Evolutionary conservation across 2,113 vertebrate genomes (phyloP), one percentile per base, ranked within the genome.

Genomic region (Cyphomyrus discorhynchus): DNA sequence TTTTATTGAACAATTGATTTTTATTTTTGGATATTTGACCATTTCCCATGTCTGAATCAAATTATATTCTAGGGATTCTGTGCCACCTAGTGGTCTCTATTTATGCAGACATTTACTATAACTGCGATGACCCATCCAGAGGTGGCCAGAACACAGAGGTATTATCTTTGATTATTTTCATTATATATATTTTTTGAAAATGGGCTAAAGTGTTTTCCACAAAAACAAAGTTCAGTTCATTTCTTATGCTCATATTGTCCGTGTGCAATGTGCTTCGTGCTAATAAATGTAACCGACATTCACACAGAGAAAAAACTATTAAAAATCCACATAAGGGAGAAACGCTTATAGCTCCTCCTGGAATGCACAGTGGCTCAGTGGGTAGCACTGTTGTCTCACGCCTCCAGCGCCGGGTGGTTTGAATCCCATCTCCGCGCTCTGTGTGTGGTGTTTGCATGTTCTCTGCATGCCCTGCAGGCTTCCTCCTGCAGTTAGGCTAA

Each of bases 81-180:
- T 88, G 90, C 90, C 90, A 80, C 77, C 90, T 90, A 88, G 90
- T 90, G 90, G 90, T 66, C 49, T 24, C 70, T 27, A 10, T 82
- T 39, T 31, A 27, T 13, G 85, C 21, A 31, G 35, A 8, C 47
- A 86, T 53, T 80, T 77, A 24, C 49, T 13, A 31, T 49, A 35
- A 10, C 49, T 52, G 39, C 5, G 84, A 86, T 31, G 53, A 27
- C 49, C n/a, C 84, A 80, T 35, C 24, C 84, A 35, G 46, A 49
- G 47, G 27, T 3, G 47, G 46, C 21, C 24, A 50, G n/a, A 52
- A 86, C n/a, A 49, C 45, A 52, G 7, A 84, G 5, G 0, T 10
- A 82, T 42, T 62, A 62, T 9, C 8, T 21, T 56, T 21, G 19
- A 21, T 7, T 21, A 56, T 56, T 21, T 21, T 56, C 19, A 56